Base-by-base conservation (phyloP, 1,140 invertebrate species). In the Panagrolaimus sp. region DNA sequence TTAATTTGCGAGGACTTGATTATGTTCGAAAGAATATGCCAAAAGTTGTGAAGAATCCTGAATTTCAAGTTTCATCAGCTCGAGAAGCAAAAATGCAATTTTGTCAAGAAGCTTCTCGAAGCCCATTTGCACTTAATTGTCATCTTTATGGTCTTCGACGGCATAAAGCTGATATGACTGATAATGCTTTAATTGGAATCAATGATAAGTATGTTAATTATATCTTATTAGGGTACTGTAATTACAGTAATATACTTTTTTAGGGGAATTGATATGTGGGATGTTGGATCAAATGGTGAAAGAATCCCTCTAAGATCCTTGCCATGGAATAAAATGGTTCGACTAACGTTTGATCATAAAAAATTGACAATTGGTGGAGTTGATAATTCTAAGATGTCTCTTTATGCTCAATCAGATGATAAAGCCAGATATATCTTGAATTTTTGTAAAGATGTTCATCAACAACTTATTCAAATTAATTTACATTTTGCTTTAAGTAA, bases 1-100 rank as follows among this genome's bases (percentile, higher is more conserved):
- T 69, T 21, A 69, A 69, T 43, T 68, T 48, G 24, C 63, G 65
- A 17, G 67, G 67, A 4, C 63, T 69, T 9, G 67, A 69, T 32
- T 69, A 65, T 44, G 38, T 69, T 68, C 63, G 43, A 44, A 67
- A 69, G 9, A 69, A 68, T 45, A 69, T 69, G 63, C 66, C 66
- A 64, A 65, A 65, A 43, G 24, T 67, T 12, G 28, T 21, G 17
- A 58, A n/a, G 0, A 24, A 12, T 14, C 52, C 52, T 21, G 52
- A 58, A n/a, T 14, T 28, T 10, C 15, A 14, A 58, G 21, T 12
- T 24, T 21, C 28, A 1, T 21, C 52, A 0, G n/a, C 52, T 0
- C 17, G 14, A 43, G 63, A 64, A 43, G 32, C 63, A 15, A 64
- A 43, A 17, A 64, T 43, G 28, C 28, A 32, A 38, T 64, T 64